Percentiles rank a stretch among this genome's conserved stretches.
Conservation (phyloP, 2,113 vertebrate genomes). For the Carassius auratus region DNA sequence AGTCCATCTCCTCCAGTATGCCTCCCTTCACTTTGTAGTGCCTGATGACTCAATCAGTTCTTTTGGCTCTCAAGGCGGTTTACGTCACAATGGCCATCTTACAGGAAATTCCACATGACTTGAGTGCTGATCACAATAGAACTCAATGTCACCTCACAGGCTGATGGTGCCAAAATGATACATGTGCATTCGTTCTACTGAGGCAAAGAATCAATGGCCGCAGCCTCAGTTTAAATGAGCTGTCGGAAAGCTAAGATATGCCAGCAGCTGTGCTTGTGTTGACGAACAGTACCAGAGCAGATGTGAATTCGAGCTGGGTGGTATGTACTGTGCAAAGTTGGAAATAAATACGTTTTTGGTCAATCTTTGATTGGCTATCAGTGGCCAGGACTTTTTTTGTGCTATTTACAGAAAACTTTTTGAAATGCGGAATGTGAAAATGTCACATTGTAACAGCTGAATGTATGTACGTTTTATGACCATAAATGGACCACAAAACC, state of each 20-base stretch:
- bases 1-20: constrained; percentile 51
- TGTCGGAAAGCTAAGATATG: neutral
- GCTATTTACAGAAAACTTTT: neutral
- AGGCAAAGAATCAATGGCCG: neutral
- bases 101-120: constrained; percentile 81
- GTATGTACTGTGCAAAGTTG: neutral
- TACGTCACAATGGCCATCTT: constrained; percentile 74
- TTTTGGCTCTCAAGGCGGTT: constrained; percentile 67
- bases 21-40: constrained; percentile 64
- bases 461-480: no score
- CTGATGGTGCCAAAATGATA: neutral
- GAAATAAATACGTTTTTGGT: neutral
- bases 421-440: no score
- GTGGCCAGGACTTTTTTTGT: neutral
- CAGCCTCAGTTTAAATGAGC: constrained; percentile 9
- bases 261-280: neutral
- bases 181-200: neutral
- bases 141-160: constrained; percentile 65
- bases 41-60: constrained; percentile 71
- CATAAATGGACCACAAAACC: no score
- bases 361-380: neutral
- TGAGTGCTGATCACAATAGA: constrained; percentile 68
- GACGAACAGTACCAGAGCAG: neutral
- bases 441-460: no score
- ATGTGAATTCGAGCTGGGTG: neutral